Evolutionary conservation across 2,797 vertebrate species (phyloP), one percentile per base, ranked within the genome.

Genomic region (Rhyacichthys aspro): DNA sequence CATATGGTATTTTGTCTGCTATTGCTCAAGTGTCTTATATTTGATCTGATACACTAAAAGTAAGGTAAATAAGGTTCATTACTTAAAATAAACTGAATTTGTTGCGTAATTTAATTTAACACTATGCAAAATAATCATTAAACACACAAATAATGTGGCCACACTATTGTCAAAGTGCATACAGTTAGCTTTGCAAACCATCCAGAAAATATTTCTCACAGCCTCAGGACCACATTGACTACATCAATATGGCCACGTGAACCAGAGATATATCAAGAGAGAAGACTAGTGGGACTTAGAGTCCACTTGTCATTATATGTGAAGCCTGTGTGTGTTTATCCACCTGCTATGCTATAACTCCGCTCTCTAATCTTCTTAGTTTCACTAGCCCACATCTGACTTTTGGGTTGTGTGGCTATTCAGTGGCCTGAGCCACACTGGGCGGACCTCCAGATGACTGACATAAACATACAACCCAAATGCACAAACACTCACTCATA

Each of bases 291-390:
- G 32, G 34, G 59, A 50, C 66, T 55, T 37, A 46, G n/a, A 63
- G 48, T 52, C 61, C 63, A 72, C 42, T 57, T 67, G 55, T 75
- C 77, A 79, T 82, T 84, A 78, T 43, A 70, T 37, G 70, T 32
- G 67, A 63, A 59, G 58, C 74, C 77, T 84, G 58, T 79, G 76
- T 82, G 61, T 78, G 64, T 84, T 89, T 84, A 76, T 89, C 86
- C 88, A 91, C 90, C 88, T 90, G 90, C 82, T 86, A 52, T 62
- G 55, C 64, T 39, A 42, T 1, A 66, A 76, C 60, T 43, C 61
- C 61, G 59, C 74, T 76, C 85, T 86, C 44, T 89, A 85, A 90
- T 90, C 82, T 70, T 33, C 72, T 54, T 63, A 67, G 66, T 73
- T 84, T 84, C 75, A 57, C 65, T 50, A 50, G 63, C 68, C 87